Evolutionary conservation across 1,140 invertebrate genomes (phyloP).

Genomic region (Trachymyrmex septentrionalis): DNA sequence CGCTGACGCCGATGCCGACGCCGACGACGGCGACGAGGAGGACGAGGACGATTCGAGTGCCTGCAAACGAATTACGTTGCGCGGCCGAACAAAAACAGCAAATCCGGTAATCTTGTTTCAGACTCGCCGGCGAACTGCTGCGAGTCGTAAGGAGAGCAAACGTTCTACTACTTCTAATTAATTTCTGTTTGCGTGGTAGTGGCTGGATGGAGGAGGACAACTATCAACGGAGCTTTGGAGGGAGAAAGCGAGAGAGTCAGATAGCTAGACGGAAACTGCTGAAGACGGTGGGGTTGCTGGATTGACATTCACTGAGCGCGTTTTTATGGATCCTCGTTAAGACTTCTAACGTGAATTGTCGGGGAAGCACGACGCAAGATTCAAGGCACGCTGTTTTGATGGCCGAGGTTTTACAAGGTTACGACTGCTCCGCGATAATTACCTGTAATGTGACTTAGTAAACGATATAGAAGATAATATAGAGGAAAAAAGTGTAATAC

Average conservation of each 20-base stretch:
- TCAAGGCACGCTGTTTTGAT: slow-evolving; percentile 55
- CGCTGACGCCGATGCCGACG: not conserved
- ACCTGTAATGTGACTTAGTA: slow-evolving; percentile 19
- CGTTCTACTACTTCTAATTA: slow-evolving; percentile 79
- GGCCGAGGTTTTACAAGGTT: slow-evolving; percentile 30
- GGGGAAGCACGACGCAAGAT: slow-evolving; percentile 55
- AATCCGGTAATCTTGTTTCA: slow-evolving; percentile 79
- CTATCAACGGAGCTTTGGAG: slow-evolving; percentile 23
- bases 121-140: slow-evolving; percentile 67
- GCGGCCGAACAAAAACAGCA: slow-evolving; percentile 77
- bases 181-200: slow-evolving; percentile 78
- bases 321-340: slow-evolving; percentile 74
- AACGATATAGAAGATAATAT: not conserved
- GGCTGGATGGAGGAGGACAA: slow-evolving; percentile 43
- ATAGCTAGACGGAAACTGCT: slow-evolving; percentile 22
- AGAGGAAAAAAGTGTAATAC: not conserved
- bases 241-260: not conserved
- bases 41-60: slow-evolving; percentile 74
- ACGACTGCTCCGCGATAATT: not conserved
- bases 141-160: slow-evolving; percentile 70
- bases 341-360: slow-evolving; percentile 70
- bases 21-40: slow-evolving; percentile 7
- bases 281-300: slow-evolving; percentile 7
- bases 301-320: slow-evolving; percentile 67
- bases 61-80: slow-evolving; percentile 77